Base-by-base conservation (phyloP, 2,888 invertebrate genomes). In the Neoascia interrupta region DNA sequence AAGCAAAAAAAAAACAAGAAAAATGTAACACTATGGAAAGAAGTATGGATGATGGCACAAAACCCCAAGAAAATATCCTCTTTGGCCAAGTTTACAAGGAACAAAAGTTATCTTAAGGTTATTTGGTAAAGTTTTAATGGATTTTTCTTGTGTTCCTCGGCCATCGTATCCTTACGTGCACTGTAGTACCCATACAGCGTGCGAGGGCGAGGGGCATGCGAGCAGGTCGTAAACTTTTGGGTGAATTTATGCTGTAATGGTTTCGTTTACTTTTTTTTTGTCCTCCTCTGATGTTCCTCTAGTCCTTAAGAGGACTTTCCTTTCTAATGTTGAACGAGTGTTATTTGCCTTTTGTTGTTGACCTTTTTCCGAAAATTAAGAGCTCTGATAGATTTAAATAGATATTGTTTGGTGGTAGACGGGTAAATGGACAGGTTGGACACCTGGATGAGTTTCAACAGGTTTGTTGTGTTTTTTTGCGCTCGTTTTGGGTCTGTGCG, bases 21-120 rank as follows among this genome's bases (percentile, higher is more conserved):
- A 56, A 39, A 15, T 8, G n/a, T 16, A 18, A 13, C 18, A 39
- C 39, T 6, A 31, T 8, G n/a, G n/a, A 56, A 28, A 10, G 21
- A 26, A 16, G 19, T n/a, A 6, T 8, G 19, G 3, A 8, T 6
- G 43, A 58, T 45, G 56, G n/a, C n/a, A 15, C 49, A 61, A 53
- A 45, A 43, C 16, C 61, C 51, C 21, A 45, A 41, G 49, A 61
- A 61, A 61, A 51, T 56, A 63, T 63, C 28, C 51, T 69, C 56
- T 58, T 58, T 63, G 63, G 28, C 18, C 56, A 69, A 75, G 49
- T 75, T 75, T 63, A 21, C 63, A 43, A 37, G 28, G 75, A 75
- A 75, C 75, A 75, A 75, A 69, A 75, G 75, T 75, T 75, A 69
- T 69, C 63, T 75, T 75, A 69, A 75, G 75, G 75, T 75, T 75